These are phyloP conservation scores for Pseudomyrmex flavicornis DNA, from an alignment of 1,140 invertebrate species.

Conservation along the genomic window DNA sequence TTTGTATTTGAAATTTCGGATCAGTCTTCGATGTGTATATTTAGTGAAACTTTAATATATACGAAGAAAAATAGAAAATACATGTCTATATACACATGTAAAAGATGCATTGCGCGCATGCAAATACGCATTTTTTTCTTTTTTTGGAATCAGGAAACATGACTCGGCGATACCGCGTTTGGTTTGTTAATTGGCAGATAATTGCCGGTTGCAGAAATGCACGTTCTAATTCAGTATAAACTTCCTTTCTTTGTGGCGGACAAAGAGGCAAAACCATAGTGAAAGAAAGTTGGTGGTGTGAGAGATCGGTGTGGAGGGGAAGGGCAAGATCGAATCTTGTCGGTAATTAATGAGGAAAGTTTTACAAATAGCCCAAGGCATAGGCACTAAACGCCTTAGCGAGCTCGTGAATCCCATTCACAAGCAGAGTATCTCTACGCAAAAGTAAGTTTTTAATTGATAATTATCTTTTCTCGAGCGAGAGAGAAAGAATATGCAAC, in stretches of 20 bases:
- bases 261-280: constrained; percentile 64
- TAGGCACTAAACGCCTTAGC: constrained; percentile 75
- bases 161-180: constrained; percentile 44
- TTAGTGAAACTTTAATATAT: neutral
- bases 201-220: constrained; percentile 62
- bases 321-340: constrained; percentile 79
- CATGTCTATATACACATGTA: no score
- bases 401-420: constrained; percentile 73
- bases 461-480: constrained; percentile 66
- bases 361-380: constrained; percentile 80
- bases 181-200: constrained; percentile 72
- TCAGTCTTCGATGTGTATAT: neutral
- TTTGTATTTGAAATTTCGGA: neutral
- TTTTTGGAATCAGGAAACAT: neutral
- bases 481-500: neutral
- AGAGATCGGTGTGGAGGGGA: constrained; percentile 59
- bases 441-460: constrained; percentile 74
- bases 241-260: constrained; percentile 67
- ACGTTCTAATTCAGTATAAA: constrained; percentile 79
- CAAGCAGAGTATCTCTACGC: constrained; percentile 67
- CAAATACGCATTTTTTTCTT: neutral
- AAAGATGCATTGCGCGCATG: neutral
- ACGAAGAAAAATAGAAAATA: neutral
- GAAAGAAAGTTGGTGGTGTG: constrained; percentile 54
- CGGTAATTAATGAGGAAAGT: constrained; percentile 82